These are phyloP conservation scores for Ophion ellenae DNA, from an alignment of 2,888 invertebrate genomes.

Conservation along the genomic window DNA sequence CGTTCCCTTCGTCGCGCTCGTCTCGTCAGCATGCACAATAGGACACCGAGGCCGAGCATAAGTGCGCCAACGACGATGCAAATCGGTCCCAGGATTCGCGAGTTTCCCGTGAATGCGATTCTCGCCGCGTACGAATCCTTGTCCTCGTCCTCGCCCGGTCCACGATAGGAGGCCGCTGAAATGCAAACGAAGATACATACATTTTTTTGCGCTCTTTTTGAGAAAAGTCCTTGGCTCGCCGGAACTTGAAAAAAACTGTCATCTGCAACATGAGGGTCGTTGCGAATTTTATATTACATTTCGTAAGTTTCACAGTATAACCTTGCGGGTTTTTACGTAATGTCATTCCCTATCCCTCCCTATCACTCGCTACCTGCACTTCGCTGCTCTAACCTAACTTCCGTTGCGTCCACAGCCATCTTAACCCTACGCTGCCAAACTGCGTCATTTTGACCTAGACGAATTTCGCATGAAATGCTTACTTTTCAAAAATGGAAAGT, in stretches of 20 bases:
- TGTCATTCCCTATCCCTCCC: too few species aligned
- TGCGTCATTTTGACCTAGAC: too few species aligned
- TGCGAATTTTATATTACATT: too few species aligned
- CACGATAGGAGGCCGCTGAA: slow-evolving; percentile 90
- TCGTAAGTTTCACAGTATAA: too few species aligned
- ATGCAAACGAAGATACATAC: slow-evolving; percentile 58
- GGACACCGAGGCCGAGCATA: slow-evolving; percentile 88
- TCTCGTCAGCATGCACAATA: slow-evolving; percentile 88
- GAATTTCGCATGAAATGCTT: too few species aligned
- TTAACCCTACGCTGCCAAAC: too few species aligned
- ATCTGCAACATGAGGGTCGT: not conserved
- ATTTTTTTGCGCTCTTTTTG: not conserved
- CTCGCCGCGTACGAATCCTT: slow-evolving; percentile 89
- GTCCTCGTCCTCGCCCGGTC: slow-evolving; percentile 89
- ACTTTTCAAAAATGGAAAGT: too few species aligned
- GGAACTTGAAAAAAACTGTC: not conserved
- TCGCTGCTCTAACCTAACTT: too few species aligned
- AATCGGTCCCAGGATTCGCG: slow-evolving; percentile 89
- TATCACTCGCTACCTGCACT: too few species aligned
- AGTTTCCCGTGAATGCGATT: slow-evolving; percentile 90
- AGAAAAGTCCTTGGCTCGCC: too few species aligned
- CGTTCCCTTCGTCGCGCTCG: slow-evolving; percentile 88
- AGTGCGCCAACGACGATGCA: slow-evolving; percentile 90
- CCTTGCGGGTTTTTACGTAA: not conserved
- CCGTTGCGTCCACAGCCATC: too few species aligned